Evolutionary conservation across 2,888 invertebrate genomes (phyloP).

Genomic region (Aproaerema taeniolella): DNA sequence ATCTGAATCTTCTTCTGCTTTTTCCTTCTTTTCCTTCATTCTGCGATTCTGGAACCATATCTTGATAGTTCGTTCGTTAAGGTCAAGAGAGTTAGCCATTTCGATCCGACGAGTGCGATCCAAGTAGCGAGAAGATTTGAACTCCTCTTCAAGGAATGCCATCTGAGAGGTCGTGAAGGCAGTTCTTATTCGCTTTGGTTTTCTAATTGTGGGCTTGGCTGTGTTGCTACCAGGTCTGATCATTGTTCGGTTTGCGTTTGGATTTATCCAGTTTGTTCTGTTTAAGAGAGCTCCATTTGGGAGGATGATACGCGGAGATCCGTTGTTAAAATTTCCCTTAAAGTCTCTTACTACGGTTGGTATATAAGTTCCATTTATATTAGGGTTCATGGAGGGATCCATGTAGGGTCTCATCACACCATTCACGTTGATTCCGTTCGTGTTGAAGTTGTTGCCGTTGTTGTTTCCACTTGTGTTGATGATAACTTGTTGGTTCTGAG

Average conservation of each 20-base stretch:
- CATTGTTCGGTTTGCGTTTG: not conserved
- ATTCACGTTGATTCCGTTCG: no score
- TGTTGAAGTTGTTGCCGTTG: constrained; percentile 20
- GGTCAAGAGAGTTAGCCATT: constrained; percentile 46
- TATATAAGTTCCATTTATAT: constrained; percentile 4
- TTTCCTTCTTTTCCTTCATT: constrained; percentile 85
- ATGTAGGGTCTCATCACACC: no score
- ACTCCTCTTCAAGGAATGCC: constrained; percentile 86
- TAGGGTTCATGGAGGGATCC: not conserved
- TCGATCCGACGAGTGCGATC: constrained; percentile 84
- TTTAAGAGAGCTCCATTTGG: not conserved
- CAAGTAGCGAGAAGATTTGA: constrained; percentile 81
- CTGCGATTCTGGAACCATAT: constrained; percentile 91
- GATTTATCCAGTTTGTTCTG: constrained; percentile 14
- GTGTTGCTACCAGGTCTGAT: not conserved
- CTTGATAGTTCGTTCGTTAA: constrained; percentile 77
- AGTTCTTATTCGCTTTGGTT: constrained; percentile 83
- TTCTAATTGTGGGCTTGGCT: constrained; percentile 32
- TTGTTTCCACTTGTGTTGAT: constrained; percentile 7
- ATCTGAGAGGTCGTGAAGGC: constrained; percentile 88
- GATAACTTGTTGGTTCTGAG: no score
- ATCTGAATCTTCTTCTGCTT: constrained; percentile 41
- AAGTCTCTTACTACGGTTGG: no score
- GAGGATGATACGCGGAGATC: not conserved
- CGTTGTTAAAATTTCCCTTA: not conserved